Conservation (phyloP, 2,888 invertebrate genomes). For the Nomada fucata region DNA sequence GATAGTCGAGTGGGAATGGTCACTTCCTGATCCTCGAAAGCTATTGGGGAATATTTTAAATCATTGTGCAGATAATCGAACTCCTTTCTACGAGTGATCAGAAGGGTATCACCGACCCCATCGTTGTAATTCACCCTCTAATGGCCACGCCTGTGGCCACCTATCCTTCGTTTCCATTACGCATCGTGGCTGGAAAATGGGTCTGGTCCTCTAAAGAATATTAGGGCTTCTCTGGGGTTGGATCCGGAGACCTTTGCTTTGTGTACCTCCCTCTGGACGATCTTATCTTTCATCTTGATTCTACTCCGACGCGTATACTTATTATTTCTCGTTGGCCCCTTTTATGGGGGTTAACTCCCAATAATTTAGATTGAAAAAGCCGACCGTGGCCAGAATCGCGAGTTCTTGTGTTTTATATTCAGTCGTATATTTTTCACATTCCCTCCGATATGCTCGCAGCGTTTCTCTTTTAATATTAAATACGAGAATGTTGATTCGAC, state of each 20-base stretch:
- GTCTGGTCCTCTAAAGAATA: constrained; percentile 56
- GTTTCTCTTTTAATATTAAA: not conserved
- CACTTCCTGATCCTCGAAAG: constrained; percentile 20
- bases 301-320: constrained; percentile 16
- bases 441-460: not conserved
- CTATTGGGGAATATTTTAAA: constrained; percentile 66
- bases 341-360: not conserved
- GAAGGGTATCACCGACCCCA: constrained; percentile 16
- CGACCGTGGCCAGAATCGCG: not conserved
- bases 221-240: constrained; percentile 39
- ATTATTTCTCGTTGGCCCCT: constrained; percentile 17
- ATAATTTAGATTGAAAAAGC: constrained; percentile 16
- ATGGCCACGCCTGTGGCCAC: constrained; percentile 50
- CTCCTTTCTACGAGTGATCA: constrained; percentile 26
- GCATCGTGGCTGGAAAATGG: constrained; percentile 54
- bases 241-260: constrained; percentile 22
- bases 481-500: not conserved
- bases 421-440: not conserved
- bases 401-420: not conserved
- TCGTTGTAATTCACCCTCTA: constrained; percentile 61
- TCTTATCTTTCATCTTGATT: constrained; percentile 70
- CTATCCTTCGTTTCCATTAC: constrained; percentile 43
- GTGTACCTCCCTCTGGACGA: constrained; percentile 49
- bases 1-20: constrained; percentile 6
- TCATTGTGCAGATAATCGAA: constrained; percentile 66